Conservation (phyloP, 1,140 invertebrate species). For the Drosophila sturtevanti region DNA sequence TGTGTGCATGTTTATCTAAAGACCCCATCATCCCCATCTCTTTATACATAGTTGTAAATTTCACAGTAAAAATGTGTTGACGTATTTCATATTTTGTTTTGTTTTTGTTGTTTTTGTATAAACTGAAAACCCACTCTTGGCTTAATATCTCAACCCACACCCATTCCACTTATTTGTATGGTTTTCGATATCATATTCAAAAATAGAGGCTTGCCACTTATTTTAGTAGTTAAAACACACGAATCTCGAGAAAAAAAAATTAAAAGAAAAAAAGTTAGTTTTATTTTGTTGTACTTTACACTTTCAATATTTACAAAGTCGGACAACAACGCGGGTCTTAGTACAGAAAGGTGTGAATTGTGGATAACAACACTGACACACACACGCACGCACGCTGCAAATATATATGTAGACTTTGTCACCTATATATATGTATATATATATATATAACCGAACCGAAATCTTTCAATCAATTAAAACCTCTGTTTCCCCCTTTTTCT, state of each 20-base stretch:
- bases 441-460: background rate
- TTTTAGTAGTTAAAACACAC: conserved; percentile 2
- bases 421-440: no score
- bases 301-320: conserved; percentile 55
- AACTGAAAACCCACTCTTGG: background rate
- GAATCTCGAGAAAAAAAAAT: background rate
- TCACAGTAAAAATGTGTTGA: background rate
- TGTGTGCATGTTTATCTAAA: no score
- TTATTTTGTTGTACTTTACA: conserved; percentile 25
- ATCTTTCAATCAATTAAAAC: conserved; percentile 21
- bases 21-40: no score
- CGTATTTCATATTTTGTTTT: background rate
- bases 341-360: conserved; percentile 58
- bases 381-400: background rate
- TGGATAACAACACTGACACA: background rate
- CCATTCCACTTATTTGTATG: background rate
- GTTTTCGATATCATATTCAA: background rate
- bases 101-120: background rate
- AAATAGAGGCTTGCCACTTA: conserved; percentile 1
- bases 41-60: background rate
- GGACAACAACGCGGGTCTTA: conserved; percentile 25
- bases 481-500: no score
- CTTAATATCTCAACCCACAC: background rate
- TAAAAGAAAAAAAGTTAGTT: background rate
- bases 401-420: background rate